Conservation (phyloP, 2,888 invertebrate species). For the Psylliodes chrysocephalus region DNA sequence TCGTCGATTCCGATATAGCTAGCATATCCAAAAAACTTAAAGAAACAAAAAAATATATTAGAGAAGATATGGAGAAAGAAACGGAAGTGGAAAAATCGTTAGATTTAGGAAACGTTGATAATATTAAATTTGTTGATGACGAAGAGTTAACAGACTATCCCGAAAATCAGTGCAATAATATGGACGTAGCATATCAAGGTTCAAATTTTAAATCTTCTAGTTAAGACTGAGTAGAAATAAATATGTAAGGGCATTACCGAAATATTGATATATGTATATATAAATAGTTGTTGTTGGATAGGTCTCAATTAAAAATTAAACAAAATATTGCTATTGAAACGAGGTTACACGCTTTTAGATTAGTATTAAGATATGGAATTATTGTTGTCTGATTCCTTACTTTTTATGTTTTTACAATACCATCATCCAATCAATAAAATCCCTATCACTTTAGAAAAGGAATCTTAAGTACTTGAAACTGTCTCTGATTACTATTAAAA, state of each 20-base stretch:
- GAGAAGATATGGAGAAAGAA: conserved; percentile 69
- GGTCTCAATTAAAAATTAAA: too few species aligned
- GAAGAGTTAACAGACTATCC: conserved; percentile 66
- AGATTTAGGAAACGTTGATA: conserved; percentile 70
- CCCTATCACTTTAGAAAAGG: too few species aligned
- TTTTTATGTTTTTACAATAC: too few species aligned
- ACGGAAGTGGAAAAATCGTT: conserved; percentile 76
- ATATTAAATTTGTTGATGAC: conserved; percentile 79
- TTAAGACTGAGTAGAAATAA: conserved; percentile 50
- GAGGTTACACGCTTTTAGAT: too few species aligned
- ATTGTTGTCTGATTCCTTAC: too few species aligned
- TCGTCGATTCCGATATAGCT: conserved; percentile 54
- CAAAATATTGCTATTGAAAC: too few species aligned
- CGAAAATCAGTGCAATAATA: conserved; percentile 60
- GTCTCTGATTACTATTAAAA: too few species aligned
- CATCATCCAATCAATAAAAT: too few species aligned
- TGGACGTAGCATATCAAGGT: conserved; percentile 61
- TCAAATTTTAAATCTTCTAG: conserved; percentile 61
- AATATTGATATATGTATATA: conserved; percentile 13
- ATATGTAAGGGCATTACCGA: conserved; percentile 19
- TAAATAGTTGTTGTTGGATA: neutral
- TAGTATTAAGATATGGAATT: too few species aligned
- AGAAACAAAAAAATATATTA: conserved; percentile 35
- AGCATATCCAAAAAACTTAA: conserved; percentile 52
- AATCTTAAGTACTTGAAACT: too few species aligned